Evolutionary conservation across 1,140 invertebrate species (phyloP), one percentile per base, ranked within the genome.

Genomic region (Caerostris darwini): DNA sequence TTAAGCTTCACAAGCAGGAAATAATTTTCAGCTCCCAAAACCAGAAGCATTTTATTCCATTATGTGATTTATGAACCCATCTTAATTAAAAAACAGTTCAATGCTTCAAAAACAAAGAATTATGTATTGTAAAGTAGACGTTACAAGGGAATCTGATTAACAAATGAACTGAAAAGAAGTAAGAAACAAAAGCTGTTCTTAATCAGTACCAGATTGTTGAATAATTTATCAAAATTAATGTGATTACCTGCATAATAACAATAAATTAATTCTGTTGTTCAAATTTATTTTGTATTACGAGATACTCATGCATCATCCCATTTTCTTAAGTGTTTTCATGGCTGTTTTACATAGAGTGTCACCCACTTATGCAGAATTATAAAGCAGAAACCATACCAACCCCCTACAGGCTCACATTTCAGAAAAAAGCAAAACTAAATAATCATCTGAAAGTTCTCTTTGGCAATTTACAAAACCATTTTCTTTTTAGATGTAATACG

Each of bases 141-240:
- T 34, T 34, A 19, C 34, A 7, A 5, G 17, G 34, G 12, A 34
- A 77, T 53, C 12, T 77, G 10, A 19, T 77, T 77, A 50, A 50
- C 50, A 50, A 77, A 77, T 77, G 69, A 3, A 14, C 8, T 7
- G n/a, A 77, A 77, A 50, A 50, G 10, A 77, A 77, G 5, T 53
- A 4, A 67, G 10, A 10, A 77, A 77, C 71, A 77, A 77, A 53
- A 50, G 10, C 14, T 8, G 7, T 50, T 77, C 14, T 50, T 50
- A 50, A 3, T 3, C 12, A 10, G 71, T 53, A 3, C 50, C 12
- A 12, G 7, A 50, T 67, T n/a, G 61, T 1, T 12, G 34, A 77
- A 77, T 77, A 77, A 77, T 77, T 77, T 77, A 77, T 8, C 50
- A 77, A 77, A 77, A 34, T 77, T 77, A 50, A 50, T 50, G 71